phyloP scores from a whole-genome alignment of 2,113 vertebrate genomes.

The Dendrocopos noguchii region DNA sequence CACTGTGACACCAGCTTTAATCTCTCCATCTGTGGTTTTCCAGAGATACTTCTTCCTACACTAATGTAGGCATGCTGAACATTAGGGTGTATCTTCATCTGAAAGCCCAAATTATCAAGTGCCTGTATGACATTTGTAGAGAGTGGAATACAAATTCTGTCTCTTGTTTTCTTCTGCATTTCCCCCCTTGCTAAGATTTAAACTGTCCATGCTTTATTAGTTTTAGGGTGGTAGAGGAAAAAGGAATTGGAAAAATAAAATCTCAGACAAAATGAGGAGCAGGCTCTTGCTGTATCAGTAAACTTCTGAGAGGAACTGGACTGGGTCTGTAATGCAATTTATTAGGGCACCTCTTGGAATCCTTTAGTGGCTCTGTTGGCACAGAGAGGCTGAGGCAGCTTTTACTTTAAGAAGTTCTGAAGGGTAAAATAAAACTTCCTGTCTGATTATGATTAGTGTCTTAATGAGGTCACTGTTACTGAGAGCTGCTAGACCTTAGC shows the following conservation, averaged over 20 bases:
- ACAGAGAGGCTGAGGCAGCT: not conserved
- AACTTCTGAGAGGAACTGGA: not conserved
- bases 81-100: not conserved
- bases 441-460: not conserved
- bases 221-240: not conserved
- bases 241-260: not conserved
- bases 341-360: not conserved
- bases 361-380: not conserved
- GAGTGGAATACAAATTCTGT: not conserved
- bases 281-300: not conserved
- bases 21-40: conserved; percentile 43
- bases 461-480: not conserved
- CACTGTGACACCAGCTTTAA: not conserved
- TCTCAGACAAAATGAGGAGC: not conserved
- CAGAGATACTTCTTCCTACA: conserved; percentile 45
- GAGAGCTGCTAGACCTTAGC: not conserved
- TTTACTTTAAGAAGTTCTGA: not conserved
- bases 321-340: not conserved
- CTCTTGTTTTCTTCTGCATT: not conserved
- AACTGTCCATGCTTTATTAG: not conserved
- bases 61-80: not conserved
- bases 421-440: not conserved
- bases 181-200: not conserved
- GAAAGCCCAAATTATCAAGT: conserved; percentile 18
- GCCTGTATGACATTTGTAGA: not conserved